Base-by-base conservation (phyloP, 2,888 invertebrate genomes). In the Ectobius pallidus region DNA sequence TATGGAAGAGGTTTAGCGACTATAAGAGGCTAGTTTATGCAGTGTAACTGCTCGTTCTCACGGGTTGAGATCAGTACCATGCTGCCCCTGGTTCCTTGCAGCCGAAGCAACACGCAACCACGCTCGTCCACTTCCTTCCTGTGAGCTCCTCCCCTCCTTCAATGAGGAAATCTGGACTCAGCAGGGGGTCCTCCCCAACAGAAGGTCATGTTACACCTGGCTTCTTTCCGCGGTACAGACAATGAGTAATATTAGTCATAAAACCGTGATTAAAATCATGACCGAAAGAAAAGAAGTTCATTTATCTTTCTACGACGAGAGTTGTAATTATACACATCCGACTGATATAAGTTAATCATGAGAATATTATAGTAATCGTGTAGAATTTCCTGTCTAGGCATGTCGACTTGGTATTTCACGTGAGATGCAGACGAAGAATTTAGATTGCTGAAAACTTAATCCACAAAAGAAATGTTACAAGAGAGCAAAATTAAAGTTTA, bases 11-110 rank as follows among this genome's bases (percentile, higher is more conserved):
- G 25, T n/a, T 30, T n/a, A 58, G 58, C 55, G 14, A 0, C 58
- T n/a, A 1, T 30, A 58, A 58, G 58, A 58, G 58, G 18, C n/a
- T 34, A 25, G 25, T 58, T 58, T 58, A 58, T 58, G 30, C 58
- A 30, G 58, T 6, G 58, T 1, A 9, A 58, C 30, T 58, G 58
- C 30, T 22, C 55, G 70, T 62, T 63, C 73, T 63, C 69, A 69
- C 69, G 73, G 61, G 46, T 55, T n/a, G 18, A 39, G 22, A 18
- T 25, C 58, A 25, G 73, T 73, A 73, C 73, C 73, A 73, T 30
- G 32, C 73, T 25, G 70, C 44, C 73, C 73, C 73, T 70, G 73
- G 65, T 32, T 32, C 73, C 32, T 55, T 55, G 58, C 52, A 63
- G 42, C 25, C 46, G 52, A 32, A 11, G 20, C 49, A 65, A 25